phyloP scores from a whole-genome alignment of 2,888 invertebrate species.

The Hanleya hanleyi region DNA sequence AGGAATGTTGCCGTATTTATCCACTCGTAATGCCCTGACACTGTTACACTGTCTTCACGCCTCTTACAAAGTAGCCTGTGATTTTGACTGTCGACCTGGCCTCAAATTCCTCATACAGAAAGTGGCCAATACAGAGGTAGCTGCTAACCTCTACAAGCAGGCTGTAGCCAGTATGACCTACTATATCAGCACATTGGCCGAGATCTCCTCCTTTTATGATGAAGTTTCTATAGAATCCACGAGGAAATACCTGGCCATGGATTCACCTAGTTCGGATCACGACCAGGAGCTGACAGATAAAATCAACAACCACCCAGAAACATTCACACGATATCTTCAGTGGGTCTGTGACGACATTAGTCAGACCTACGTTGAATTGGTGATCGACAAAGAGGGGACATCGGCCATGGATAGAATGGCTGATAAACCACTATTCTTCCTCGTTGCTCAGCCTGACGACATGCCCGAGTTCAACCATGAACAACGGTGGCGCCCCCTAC shows the following conservation, averaged over 20 bases:
- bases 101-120: constrained; percentile 95
- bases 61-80: constrained; percentile 86
- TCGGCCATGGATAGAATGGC: constrained; percentile 71
- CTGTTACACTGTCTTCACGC: constrained; percentile 78
- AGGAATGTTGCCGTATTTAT: constrained; percentile 66
- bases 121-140: constrained; percentile 69
- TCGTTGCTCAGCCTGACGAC: constrained; percentile 78
- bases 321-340: constrained; percentile 60
- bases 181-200: constrained; percentile 84
- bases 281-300: too few relatives aligned
- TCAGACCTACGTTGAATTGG: constrained; percentile 65
- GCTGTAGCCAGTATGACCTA: constrained; percentile 94
- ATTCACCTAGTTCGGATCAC: neutral
- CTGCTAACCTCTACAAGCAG: constrained; percentile 77
- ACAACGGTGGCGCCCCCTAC: constrained; percentile 43
- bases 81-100: constrained; percentile 92
- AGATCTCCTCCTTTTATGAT: constrained; percentile 80
- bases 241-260: constrained; percentile 29
- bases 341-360: constrained; percentile 67
- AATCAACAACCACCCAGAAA: constrained; percentile 38
- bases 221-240: constrained; percentile 39
- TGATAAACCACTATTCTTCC: constrained; percentile 78
- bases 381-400: constrained; percentile 64
- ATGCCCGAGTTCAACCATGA: constrained; percentile 63
- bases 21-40: constrained; percentile 57